These are phyloP conservation scores for Thunnus albacares DNA, from an alignment of 2,797 vertebrate species.

Conservation along the genomic window DNA sequence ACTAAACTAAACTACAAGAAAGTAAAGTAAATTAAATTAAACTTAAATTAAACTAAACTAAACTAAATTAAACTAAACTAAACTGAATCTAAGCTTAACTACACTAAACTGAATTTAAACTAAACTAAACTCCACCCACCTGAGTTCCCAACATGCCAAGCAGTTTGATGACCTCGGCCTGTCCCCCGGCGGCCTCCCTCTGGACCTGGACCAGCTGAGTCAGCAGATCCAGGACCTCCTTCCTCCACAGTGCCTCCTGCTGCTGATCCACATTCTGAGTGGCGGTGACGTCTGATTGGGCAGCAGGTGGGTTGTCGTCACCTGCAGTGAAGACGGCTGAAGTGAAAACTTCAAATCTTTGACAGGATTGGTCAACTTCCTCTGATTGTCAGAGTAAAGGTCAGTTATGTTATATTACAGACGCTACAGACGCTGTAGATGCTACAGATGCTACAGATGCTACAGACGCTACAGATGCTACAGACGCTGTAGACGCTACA, in stretches of 20 bases:
- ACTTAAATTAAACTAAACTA: too few relatives aligned
- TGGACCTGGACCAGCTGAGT: conserved; percentile 57
- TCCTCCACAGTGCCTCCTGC: conserved; percentile 36
- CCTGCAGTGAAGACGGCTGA: conserved; percentile 69
- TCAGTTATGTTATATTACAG: too few relatives aligned
- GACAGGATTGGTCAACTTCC: neutral
- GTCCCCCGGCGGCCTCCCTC: conserved; percentile 29
- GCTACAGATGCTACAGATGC: too few relatives aligned
- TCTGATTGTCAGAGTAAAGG: conserved; percentile 19
- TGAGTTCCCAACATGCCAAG: conserved; percentile 58
- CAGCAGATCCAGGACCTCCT: conserved; percentile 57
- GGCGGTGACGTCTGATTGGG: neutral
- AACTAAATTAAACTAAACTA: neutral
- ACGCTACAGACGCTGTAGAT: too few relatives aligned
- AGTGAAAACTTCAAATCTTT: conserved; percentile 60
- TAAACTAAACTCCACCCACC: conserved; percentile 32
- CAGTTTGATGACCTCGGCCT: conserved; percentile 46
- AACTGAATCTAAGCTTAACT: neutral
- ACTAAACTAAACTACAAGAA: too few relatives aligned
- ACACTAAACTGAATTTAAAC: neutral
- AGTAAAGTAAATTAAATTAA: too few relatives aligned
- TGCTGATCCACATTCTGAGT: conserved; percentile 11
- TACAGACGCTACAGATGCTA: too few relatives aligned
- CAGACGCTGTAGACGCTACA: too few relatives aligned
- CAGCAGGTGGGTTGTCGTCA: conserved; percentile 40